phyloP scores from a whole-genome alignment of 2,113 vertebrate genomes.

The Trichechus manatus region DNA sequence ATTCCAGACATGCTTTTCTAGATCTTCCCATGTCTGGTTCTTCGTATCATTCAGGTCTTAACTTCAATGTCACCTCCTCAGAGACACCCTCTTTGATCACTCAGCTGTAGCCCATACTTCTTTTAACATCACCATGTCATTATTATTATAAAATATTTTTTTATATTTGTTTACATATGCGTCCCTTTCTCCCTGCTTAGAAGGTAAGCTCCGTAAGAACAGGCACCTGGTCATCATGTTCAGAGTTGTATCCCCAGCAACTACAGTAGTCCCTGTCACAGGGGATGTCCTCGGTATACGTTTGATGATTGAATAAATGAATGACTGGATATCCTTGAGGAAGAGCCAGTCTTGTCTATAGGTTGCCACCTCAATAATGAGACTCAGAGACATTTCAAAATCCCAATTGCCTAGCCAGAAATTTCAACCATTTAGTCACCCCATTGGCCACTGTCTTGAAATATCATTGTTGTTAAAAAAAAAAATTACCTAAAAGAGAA shows the following conservation, averaged over 20 bases:
- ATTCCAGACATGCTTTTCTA: neutral
- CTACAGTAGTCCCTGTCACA: neutral
- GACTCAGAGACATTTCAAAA: slow-evolving; percentile 14
- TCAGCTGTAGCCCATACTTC: neutral
- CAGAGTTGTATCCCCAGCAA: neutral
- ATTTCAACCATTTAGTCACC: neutral
- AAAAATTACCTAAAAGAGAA: neutral
- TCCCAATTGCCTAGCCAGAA: neutral
- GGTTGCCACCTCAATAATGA: neutral
- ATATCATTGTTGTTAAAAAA: neutral
- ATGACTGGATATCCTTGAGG: neutral
- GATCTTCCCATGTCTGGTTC: neutral
- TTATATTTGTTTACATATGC: neutral
- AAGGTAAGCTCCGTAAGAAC: neutral
- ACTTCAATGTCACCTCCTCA: neutral
- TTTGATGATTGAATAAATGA: neutral
- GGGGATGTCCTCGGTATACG: neutral
- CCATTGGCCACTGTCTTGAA: slow-evolving; percentile 21
- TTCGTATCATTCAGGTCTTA: neutral
- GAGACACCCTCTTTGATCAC: neutral
- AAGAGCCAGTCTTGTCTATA: neutral
- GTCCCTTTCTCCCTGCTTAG: neutral
- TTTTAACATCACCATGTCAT: neutral
- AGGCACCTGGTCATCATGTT: neutral
- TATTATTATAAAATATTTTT: neutral